Base-by-base conservation (phyloP, 2,888 invertebrate species). In the Nephrocerus scutellatus region DNA sequence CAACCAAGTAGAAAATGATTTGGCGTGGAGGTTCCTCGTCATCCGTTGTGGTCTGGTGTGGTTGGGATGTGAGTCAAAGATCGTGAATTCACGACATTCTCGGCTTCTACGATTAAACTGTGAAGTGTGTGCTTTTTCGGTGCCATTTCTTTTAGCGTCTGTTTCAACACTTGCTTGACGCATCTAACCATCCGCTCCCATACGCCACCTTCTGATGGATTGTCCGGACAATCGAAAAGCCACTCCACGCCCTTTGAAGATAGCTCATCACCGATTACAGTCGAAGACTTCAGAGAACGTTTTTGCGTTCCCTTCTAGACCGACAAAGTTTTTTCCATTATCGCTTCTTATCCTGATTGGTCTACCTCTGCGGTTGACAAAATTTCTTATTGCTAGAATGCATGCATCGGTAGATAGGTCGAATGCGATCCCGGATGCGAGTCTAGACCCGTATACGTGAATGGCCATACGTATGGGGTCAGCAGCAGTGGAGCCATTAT, bases 331-430 rank as follows among this genome's bases (percentile, higher is more conserved):
- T 14, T 38, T 49, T 6, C 45, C 46, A 8, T 44, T 46, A 31
- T 48, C 46, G 18, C 33, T 36, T 3, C 36, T 29, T 8, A 48
- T 44, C 5, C 36, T 23, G 6, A 39, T 14, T 8, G 46, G 43
- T 5, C 34, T 25, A 20, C 47, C 45, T 16, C 46, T 18, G 13
- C 43, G 38, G 10, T 41, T 45, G 8, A 51, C 47, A 30, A 49
- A 48, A 23, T 51, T 51, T 12, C 44, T 15, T 8, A 53, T 39
- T 12, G 37, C 26, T 6, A 44, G 7, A 14, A 52, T 39, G 28
- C 45, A 52, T 0, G 49, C 34, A 19, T 50, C 48, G 1, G 46
- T 48, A 4, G 45, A 44, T 8, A 52, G 21, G 30, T 46, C 39
- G 4, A 12, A 8, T 1, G 49, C 48, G 1, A 50, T 9, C 23